phyloP scores from a whole-genome alignment of 2,797 vertebrate species.

The Danio kyathit region DNA sequence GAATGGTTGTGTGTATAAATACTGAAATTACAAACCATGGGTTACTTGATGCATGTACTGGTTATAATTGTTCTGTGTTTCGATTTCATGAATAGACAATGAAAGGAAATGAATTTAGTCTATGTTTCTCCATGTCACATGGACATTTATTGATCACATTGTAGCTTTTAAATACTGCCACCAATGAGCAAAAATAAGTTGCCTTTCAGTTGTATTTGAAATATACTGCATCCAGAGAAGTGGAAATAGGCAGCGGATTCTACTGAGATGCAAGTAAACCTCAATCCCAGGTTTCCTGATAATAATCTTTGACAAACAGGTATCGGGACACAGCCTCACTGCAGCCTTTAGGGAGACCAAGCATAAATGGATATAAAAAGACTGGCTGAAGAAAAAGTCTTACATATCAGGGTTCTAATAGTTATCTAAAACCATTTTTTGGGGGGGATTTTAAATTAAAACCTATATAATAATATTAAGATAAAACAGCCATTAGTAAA shows the following conservation, averaged over 20 bases:
- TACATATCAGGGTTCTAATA: not conserved
- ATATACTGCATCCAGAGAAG: constrained; percentile 71
- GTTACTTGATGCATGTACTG: constrained; percentile 28
- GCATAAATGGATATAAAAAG: constrained; percentile 51
- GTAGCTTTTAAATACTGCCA: constrained; percentile 27
- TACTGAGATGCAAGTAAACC: constrained; percentile 67
- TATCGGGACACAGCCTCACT: constrained; percentile 65
- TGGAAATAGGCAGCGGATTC: constrained; percentile 68
- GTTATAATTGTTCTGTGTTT: constrained; percentile 41
- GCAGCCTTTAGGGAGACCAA: constrained; percentile 50
- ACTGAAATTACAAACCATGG: constrained; percentile 32
- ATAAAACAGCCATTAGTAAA: no score
- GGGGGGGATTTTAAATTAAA: no score
- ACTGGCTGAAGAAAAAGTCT: constrained; percentile 53
- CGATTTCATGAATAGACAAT: constrained; percentile 30
- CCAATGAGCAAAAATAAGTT: constrained; percentile 20
- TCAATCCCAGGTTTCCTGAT: constrained; percentile 71
- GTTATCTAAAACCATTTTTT: no score
- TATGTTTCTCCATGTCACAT: constrained; percentile 12
- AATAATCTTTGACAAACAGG: constrained; percentile 73
- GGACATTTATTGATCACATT: constrained; percentile 39
- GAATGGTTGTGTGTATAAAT: not conserved
- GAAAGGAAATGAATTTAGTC: constrained; percentile 22
- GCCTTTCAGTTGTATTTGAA: constrained; percentile 62
- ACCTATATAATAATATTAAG: no score